Base-by-base conservation (phyloP, 2,888 invertebrate genomes). In the Leptopilina syphax region DNA sequence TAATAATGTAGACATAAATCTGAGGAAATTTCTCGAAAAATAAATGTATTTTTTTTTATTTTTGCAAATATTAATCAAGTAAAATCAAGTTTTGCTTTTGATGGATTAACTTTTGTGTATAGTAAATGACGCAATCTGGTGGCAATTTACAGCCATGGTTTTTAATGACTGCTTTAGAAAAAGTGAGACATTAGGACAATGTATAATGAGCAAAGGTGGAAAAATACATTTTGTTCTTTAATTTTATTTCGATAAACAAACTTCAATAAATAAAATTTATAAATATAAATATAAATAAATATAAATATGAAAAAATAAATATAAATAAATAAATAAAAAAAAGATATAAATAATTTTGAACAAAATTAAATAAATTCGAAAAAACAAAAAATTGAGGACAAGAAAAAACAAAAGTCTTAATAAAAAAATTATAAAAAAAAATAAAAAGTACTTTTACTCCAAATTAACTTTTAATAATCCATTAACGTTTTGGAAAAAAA, bases 1-100 rank as follows among this genome's bases (percentile, higher is more conserved):
- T 60, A 60, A 60, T 60, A 60, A 60, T 60, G 18, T n/a, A 60
- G n/a, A 60, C 60, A 60, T 60, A n/a, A 60, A 60, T 60, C 60
- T 60, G 7, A 8, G 8, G 8, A 63, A 13, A 24, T 63, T 24
- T 24, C 8, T 44, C 8, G 44, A 44, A n/a, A 63, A 63, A 63
- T 24, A 63, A 8, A 63, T 24, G 24, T 63, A 9, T 63, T 18
- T 24, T 24, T 63, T 63, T 24, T 34, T 24, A 9, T 9, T 63
- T 63, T 24, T 63, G n/a, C 9, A 63, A 63, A 63, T 9, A 63
- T 63, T 63, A 63, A 63, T 63, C 50, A 47, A 12, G 8, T 27
- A 24, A 70, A 50, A 70, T 44, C 44, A 70, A 50, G 24, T 70
- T 70, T 50, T 13, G 10, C 34, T 54, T 44, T 6, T 27, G 27